Conservation (phyloP, 2,888 invertebrate genomes). For the Leptinotarsa haldemani region DNA sequence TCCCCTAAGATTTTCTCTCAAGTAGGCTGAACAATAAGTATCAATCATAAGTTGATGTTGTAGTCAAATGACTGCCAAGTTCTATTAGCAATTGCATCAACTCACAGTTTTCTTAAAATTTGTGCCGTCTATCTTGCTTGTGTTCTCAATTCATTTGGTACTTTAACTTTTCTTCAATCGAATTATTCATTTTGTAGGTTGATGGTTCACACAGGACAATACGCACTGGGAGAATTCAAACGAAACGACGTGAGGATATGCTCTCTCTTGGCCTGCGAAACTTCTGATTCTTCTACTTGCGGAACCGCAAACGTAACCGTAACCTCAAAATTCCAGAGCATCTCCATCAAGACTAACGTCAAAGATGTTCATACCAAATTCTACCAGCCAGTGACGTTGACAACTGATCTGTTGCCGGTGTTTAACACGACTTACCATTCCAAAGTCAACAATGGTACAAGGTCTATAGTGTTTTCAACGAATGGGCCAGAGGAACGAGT, state of each 20-base stretch:
- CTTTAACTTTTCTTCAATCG: not conserved
- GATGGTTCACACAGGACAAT: conserved; percentile 46
- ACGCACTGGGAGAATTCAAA: conserved; percentile 22
- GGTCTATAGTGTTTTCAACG: conserved; percentile 29
- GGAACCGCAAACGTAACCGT: conserved; percentile 44
- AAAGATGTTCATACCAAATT: conserved; percentile 34
- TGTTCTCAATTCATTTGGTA: too few species aligned
- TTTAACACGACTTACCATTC: conserved; percentile 44
- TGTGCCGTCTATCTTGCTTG: too few species aligned
- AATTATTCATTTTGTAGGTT: conserved; percentile 21
- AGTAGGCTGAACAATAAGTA: too few species aligned
- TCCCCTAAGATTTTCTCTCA: too few species aligned
- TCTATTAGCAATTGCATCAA: too few species aligned
- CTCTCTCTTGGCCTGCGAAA: conserved; percentile 49
- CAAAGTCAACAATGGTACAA: conserved; percentile 29
- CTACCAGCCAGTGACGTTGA: conserved; percentile 49
- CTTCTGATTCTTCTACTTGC: conserved; percentile 44
- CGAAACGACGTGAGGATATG: conserved; percentile 45
- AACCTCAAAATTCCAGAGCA: conserved; percentile 46
- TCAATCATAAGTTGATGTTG: too few species aligned
- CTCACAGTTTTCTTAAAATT: too few species aligned
- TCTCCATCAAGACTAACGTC: conserved; percentile 45
- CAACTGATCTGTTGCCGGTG: conserved; percentile 45
- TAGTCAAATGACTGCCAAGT: too few species aligned
- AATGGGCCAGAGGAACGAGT: conserved; percentile 36